Conservation (phyloP, 2,113 vertebrate species). For the Montifringilla adamsi region DNA sequence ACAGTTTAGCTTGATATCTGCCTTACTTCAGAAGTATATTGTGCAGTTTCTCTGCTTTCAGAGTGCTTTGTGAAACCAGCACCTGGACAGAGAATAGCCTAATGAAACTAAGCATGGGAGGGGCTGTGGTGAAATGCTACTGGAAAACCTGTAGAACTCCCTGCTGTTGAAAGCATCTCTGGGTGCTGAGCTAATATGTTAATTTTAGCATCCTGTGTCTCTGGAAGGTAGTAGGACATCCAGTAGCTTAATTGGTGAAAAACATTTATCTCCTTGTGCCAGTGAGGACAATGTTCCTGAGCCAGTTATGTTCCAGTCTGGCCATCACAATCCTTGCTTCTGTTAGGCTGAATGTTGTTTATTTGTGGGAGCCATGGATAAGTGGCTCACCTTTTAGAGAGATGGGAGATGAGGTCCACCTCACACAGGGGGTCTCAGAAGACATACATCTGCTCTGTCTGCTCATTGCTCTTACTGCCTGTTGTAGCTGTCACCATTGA, state of each 20-base stretch:
- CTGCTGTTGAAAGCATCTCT: background rate
- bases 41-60: background rate
- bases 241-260: background rate
- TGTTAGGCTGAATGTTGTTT: background rate
- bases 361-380: background rate
- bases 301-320: background rate
- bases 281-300: background rate
- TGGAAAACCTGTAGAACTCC: background rate
- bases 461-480: background rate
- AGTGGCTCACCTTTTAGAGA: background rate
- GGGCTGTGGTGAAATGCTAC: background rate
- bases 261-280: background rate
- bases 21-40: background rate
- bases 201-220: background rate
- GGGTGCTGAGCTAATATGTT: background rate
- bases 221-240: background rate
- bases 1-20: background rate
- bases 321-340: background rate
- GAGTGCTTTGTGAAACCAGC: background rate
- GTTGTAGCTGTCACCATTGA: constrained; percentile 4
- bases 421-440: background rate
- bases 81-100: background rate
- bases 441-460: background rate
- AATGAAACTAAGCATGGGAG: background rate
- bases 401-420: background rate